A percentile compares a stretch with the other conserved stretches of the same genome.
These are phyloP conservation scores for Sarcoramphus papa DNA, from an alignment of 2,797 vertebrate genomes.

Conservation along the genomic window DNA sequence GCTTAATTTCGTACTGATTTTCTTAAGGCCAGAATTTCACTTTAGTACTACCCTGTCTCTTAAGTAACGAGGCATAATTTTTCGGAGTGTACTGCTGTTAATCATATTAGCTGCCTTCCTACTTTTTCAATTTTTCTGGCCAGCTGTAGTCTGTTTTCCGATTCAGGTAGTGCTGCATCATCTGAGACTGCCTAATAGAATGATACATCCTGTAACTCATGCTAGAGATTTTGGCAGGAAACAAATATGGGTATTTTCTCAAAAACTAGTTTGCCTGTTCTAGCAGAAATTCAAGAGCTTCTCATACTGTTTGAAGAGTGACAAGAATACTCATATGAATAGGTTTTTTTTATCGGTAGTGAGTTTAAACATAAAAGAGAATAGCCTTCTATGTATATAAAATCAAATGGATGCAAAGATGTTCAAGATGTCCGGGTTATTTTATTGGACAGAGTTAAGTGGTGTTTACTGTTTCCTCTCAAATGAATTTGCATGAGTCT, in stretches of 20 bases:
- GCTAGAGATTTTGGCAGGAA: neutral
- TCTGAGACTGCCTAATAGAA: neutral
- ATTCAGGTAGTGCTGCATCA: neutral
- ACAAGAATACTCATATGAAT: neutral
- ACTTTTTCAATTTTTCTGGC: neutral
- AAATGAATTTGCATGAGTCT: neutral
- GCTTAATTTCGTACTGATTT: neutral
- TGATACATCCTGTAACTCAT: neutral
- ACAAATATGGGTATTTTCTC: neutral
- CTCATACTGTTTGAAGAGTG: neutral
- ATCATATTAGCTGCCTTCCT: neutral
- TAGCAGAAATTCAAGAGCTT: neutral
- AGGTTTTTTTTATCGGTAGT: neutral
- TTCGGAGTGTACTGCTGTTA: neutral
- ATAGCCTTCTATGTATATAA: neutral
- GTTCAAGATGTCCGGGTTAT: neutral
- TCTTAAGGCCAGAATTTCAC: neutral
- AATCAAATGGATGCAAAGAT: neutral
- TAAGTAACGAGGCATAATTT: neutral
- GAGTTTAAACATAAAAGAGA: neutral
- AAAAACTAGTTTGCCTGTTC: neutral
- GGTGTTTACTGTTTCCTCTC: neutral
- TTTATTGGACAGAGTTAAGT: neutral
- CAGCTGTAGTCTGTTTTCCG: neutral
- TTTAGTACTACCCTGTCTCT: neutral